A percentile compares a stretch with the other conserved stretches of the same genome.
Conservation (phyloP, 1,140 invertebrate species). For the Panagrolaimus sp. region DNA sequence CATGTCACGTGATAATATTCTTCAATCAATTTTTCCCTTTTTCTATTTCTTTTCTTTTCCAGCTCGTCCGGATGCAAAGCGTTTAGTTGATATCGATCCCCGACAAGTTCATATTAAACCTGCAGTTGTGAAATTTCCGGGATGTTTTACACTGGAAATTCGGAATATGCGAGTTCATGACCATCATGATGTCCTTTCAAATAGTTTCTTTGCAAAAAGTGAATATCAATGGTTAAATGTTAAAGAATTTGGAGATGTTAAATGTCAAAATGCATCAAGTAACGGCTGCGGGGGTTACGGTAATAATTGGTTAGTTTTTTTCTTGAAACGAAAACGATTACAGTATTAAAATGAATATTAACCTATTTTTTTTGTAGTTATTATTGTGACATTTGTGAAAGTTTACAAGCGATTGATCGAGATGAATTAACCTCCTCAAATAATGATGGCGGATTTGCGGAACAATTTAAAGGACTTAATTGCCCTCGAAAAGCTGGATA, state of each 20-base stretch:
- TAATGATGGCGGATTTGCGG: constrained; percentile 21
- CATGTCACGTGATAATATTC: background rate
- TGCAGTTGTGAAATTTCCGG: constrained; percentile 54
- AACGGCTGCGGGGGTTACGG: constrained; percentile 59
- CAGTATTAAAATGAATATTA: too few relatives aligned
- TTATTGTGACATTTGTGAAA: constrained; percentile 59
- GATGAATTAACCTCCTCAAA: background rate
- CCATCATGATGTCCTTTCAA: constrained; percentile 31
- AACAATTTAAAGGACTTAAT: constrained; percentile 47
- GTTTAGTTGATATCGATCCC: constrained; percentile 52
- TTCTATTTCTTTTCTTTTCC: constrained; percentile 23
- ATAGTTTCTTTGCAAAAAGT: constrained; percentile 55
- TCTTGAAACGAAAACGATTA: background rate
- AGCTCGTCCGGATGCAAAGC: constrained; percentile 52
- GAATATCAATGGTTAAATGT: constrained; percentile 60
- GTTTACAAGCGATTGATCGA: constrained; percentile 44
- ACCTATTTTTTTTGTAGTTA: constrained; percentile 42
- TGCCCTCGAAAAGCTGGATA: constrained; percentile 51
- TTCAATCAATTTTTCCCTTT: background rate
- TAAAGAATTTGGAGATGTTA: constrained; percentile 54
- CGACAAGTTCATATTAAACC: constrained; percentile 53
- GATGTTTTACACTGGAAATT: constrained; percentile 59
- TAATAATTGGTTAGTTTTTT: constrained; percentile 50
- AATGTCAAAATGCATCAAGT: constrained; percentile 56
- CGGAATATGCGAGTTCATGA: constrained; percentile 53